phyloP scores from a whole-genome alignment of 2,113 vertebrate genomes.

The Stigmatopora nigra region DNA sequence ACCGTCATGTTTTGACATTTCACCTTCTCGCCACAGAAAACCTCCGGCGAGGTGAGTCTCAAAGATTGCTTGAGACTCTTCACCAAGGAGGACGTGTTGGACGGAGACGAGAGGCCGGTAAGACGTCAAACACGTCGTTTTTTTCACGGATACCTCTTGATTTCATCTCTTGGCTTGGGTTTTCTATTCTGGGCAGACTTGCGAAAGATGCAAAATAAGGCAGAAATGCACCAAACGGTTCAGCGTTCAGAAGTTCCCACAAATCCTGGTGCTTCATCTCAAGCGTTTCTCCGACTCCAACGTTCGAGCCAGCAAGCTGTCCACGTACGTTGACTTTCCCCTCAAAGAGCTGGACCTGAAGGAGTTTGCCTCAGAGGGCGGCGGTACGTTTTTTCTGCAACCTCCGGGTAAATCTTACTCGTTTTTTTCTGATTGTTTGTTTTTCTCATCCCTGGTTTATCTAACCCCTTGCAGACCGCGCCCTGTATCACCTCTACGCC shows the following conservation, averaged over 20 bases:
- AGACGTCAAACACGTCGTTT: background rate
- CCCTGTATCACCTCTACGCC: conserved; percentile 88
- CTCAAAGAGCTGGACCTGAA: conserved; percentile 88
- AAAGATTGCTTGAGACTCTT: conserved; percentile 90
- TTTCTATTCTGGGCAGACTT: conserved; percentile 69
- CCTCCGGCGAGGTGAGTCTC: conserved; percentile 80
- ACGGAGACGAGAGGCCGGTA: conserved; percentile 92
- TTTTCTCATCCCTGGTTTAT: too few relatives aligned
- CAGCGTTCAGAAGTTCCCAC: conserved; percentile 94
- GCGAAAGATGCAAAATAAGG: conserved; percentile 84
- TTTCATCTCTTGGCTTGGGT: conserved; percentile 3
- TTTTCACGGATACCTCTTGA: background rate
- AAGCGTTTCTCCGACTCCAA: conserved; percentile 93
- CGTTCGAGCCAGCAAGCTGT: conserved; percentile 85
- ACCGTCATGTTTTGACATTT: background rate
- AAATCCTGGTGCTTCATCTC: conserved; percentile 91
- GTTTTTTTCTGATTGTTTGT: background rate
- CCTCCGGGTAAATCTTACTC: background rate
- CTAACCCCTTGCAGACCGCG: conserved; percentile 67
- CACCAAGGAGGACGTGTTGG: conserved; percentile 89
- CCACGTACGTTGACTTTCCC: conserved; percentile 89
- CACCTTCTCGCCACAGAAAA: conserved; percentile 63
- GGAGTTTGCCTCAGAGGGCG: conserved; percentile 82
- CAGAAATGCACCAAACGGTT: conserved; percentile 92
- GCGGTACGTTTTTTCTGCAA: conserved; percentile 70